A percentile compares a stretch with the other conserved stretches of the same genome.
These are phyloP conservation scores for Ophion ventricosus DNA, from an alignment of 2,888 invertebrate species.

Conservation along the genomic window DNA sequence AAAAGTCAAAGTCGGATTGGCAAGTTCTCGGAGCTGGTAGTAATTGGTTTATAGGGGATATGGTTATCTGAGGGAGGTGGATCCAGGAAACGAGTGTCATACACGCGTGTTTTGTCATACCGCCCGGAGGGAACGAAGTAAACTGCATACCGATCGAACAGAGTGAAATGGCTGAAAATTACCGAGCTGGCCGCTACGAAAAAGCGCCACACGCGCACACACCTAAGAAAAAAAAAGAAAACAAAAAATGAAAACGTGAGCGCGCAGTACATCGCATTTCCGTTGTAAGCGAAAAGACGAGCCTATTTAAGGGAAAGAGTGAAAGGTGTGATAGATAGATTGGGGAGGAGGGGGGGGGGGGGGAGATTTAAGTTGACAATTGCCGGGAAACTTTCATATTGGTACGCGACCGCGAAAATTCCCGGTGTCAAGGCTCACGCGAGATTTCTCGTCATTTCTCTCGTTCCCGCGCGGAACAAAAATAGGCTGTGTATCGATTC, in stretches of 20 bases:
- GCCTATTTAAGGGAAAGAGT: neutral
- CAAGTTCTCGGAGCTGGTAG: too few relatives aligned
- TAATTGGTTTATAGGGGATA: too few relatives aligned
- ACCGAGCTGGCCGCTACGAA: neutral
- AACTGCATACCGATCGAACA: neutral
- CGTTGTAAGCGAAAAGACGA: neutral
- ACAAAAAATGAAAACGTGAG: neutral
- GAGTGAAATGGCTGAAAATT: neutral
- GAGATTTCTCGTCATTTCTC: constrained; percentile 14
- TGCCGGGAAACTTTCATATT: neutral
- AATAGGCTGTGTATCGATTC: constrained; percentile 71
- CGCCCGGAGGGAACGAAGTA: neutral
- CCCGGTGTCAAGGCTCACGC: neutral
- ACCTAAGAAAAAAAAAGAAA: neutral
- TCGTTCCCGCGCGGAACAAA: constrained; percentile 18
- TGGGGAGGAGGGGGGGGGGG: too few relatives aligned
- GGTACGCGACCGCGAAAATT: neutral
- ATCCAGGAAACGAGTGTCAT: neutral
- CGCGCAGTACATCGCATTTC: neutral
- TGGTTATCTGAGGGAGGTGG: too few relatives aligned
- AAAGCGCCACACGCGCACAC: neutral
- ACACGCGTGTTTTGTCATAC: neutral
- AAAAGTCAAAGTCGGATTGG: too few relatives aligned
- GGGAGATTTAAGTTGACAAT: neutral
- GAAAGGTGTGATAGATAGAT: neutral